Evolutionary conservation across 2,888 invertebrate species (phyloP), one percentile per base, ranked within the genome.

Genomic region (Acanthosepion pharaonis): DNA sequence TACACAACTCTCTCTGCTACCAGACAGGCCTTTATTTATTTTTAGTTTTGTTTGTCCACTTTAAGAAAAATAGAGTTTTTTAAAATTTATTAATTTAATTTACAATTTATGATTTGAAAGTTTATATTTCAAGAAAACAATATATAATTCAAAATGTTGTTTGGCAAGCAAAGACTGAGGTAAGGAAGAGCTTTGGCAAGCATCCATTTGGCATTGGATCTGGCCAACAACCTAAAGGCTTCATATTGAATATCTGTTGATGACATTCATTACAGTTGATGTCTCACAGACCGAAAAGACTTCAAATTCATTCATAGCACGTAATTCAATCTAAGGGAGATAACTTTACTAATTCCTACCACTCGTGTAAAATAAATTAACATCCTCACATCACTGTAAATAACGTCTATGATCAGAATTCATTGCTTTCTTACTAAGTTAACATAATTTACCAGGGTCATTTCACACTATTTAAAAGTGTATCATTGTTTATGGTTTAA

Each of bases 251-350:
- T 78, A 18, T n/a, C 78, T 78, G 78, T 33, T 33, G 78, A 33
- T 78, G 78, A 78, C 78, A 78, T n/a, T 78, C 78, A 78, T 78
- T 78, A 78, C 78, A 78, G 11, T n/a, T 78, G 78, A 78, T 78
- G 78, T 78, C n/a, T 78, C 11, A n/a, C 15, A 0, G n/a, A 42
- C 42, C 42, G 3, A 42, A n/a, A 0, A 78, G 11, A 5, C 78
- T 2, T 78, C 78, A 11, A 11, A 33, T 78, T 78, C 78, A 78
- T 78, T 78, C 78, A 78, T 33, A 78, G 78, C 78, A 78, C 78
- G 78, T 78, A 78, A 78, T 33, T 78, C 33, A 78, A 78, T 78
- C 78, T 78, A 78, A 78, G 78, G 78, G 78, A 78, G 78, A 78
- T 78, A 78, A 78, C 78, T 78, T 33, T 78, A 33, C n/a, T 33